Evolutionary conservation across 1,140 invertebrate species (phyloP).

Genomic region (Drosophila hydei): DNA sequence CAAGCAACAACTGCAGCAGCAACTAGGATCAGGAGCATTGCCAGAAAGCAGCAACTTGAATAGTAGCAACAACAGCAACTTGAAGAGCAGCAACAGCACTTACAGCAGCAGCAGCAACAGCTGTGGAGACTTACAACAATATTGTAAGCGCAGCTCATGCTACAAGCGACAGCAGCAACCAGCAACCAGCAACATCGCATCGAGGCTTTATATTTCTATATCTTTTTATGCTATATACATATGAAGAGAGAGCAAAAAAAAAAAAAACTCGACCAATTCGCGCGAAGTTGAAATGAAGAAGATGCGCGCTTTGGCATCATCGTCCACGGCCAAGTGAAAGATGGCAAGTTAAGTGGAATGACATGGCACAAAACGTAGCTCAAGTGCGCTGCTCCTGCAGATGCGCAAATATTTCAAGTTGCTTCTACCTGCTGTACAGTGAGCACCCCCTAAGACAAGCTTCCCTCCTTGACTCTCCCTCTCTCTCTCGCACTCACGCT

Average conservation of each 20-base stretch:
- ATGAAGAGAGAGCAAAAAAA: conserved; percentile 6
- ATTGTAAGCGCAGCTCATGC: conserved; percentile 64
- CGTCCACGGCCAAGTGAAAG: conserved; percentile 51
- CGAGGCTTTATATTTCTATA: conserved; percentile 2
- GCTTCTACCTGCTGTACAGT: conserved; percentile 63
- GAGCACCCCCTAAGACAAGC: not conserved
- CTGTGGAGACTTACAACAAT: conserved; percentile 40
- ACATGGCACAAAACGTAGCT: conserved; percentile 66
- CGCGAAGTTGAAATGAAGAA: conserved; percentile 78
- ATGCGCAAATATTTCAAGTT: conserved; percentile 80
- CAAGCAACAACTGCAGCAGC: too few relatives aligned
- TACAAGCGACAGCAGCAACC: conserved; percentile 67
- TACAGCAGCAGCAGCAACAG: not conserved
- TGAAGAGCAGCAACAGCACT: not conserved
- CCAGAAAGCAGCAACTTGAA: too few relatives aligned
- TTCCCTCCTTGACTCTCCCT: not conserved
- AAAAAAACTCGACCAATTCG: conserved; percentile 76
- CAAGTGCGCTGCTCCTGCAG: conserved; percentile 76
- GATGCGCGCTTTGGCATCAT: conserved; percentile 37
- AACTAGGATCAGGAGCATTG: too few relatives aligned
- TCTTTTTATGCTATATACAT: not conserved
- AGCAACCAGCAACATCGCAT: conserved; percentile 38
- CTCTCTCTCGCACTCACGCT: too few relatives aligned
- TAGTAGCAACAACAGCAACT: conserved; percentile 13
- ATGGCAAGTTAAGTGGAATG: conserved; percentile 81